These are phyloP conservation scores for Drosophila pseudotalamancana DNA, from an alignment of 2,888 invertebrate species.

Conservation along the genomic window DNA sequence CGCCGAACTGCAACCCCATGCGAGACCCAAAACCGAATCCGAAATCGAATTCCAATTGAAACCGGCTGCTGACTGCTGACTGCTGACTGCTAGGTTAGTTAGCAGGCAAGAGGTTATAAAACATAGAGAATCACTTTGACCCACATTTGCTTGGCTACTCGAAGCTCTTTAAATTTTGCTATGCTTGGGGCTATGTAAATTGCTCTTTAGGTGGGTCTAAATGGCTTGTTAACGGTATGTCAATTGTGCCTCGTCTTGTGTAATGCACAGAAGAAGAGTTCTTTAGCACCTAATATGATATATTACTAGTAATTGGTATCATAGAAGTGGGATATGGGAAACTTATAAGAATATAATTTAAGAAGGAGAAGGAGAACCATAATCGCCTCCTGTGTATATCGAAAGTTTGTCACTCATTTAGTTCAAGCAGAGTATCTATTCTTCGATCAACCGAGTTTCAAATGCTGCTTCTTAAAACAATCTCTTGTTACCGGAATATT, in stretches of 20 bases:
- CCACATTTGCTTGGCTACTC: conserved; percentile 51
- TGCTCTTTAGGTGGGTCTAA: too few species aligned
- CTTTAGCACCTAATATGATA: too few species aligned
- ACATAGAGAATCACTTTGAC: conserved; percentile 63
- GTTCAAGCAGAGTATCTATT: background rate
- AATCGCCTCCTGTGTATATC: too few species aligned
- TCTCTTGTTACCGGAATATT: conserved; percentile 53
- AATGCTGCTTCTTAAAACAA: background rate
- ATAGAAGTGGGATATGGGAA: too few species aligned
- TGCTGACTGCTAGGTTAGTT: background rate
- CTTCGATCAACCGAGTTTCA: background rate
- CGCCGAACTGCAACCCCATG: conserved; percentile 28
- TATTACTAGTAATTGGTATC: too few species aligned
- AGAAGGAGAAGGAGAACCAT: too few species aligned
- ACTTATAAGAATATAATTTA: too few species aligned
- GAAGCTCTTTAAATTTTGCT: conserved; percentile 1
- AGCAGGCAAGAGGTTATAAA: conserved; percentile 41
- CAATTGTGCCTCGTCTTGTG: background rate
- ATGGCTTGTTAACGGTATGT: background rate
- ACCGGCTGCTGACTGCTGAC: conserved; percentile 28
- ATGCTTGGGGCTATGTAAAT: conserved; percentile 10
- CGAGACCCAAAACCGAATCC: conserved; percentile 18
- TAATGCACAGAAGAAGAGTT: too few species aligned
- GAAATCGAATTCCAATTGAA: conserved; percentile 25
- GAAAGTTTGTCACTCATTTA: too few species aligned